A percentile compares a stretch with the other conserved stretches of the same genome.
Evolutionary conservation across 2,797 vertebrate genomes (phyloP).

Genomic region (Rhinella marina): DNA sequence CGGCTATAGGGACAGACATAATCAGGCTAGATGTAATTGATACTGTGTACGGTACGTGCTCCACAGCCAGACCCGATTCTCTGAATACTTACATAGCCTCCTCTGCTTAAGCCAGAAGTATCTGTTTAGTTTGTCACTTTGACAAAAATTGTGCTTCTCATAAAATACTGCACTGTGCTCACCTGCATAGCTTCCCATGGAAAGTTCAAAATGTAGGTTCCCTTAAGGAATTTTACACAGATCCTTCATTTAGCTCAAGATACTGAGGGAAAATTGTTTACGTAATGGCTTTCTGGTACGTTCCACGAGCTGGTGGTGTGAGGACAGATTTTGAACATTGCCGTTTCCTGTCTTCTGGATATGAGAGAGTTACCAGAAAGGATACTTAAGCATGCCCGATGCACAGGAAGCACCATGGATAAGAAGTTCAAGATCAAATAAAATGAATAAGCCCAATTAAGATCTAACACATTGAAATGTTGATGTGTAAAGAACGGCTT

Average conservation of each 20-base stretch:
- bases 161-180: background rate
- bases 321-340: conserved; percentile 21
- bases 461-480: background rate
- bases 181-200: background rate
- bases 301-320: background rate
- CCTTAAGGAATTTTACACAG: conserved; percentile 3
- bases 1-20: too few relatives aligned
- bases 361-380: conserved; percentile 4
- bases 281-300: conserved; percentile 27
- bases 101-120: background rate
- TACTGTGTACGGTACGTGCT: background rate
- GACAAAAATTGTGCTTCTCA: background rate
- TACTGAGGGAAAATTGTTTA: conserved; percentile 19
- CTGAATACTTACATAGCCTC: background rate
- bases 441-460: conserved; percentile 17
- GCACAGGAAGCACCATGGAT: background rate
- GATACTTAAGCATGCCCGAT: conserved; percentile 2
- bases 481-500: conserved; percentile 15
- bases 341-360: conserved; percentile 25
- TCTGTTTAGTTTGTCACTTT: background rate
- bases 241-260: conserved; percentile 3
- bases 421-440: conserved; percentile 28
- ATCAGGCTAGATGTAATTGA: background rate
- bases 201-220: background rate
- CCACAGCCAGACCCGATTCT: background rate